Evolutionary conservation across 2,113 vertebrate genomes (phyloP).

Genomic region (Nerophis lumbriciformis): DNA sequence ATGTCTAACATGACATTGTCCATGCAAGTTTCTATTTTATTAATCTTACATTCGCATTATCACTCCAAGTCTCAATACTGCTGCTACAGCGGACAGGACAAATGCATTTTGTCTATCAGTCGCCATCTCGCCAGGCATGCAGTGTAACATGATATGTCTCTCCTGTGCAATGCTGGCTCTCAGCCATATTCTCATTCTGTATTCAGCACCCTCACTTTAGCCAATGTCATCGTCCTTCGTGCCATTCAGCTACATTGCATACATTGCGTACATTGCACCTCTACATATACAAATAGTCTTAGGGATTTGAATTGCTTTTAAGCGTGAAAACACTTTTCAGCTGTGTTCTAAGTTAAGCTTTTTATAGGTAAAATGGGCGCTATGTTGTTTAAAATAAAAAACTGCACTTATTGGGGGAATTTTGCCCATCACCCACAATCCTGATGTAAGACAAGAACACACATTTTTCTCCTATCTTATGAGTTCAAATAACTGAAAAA

Average conservation of each 20-base stretch:
- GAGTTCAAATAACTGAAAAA: too few species aligned
- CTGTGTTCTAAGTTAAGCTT: too few species aligned
- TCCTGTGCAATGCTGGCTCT: constrained; percentile 61
- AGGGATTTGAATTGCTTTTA: too few species aligned
- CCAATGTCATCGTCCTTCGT: constrained; percentile 28
- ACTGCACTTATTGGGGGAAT: too few species aligned
- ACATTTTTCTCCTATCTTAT: too few species aligned
- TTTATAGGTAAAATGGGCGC: neutral
- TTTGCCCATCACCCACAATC: too few species aligned
- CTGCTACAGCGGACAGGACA: constrained; percentile 29
- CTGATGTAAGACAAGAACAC: too few species aligned
- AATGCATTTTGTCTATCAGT: constrained; percentile 50
- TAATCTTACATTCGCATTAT: constrained; percentile 6
- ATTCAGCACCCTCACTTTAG: constrained; percentile 46
- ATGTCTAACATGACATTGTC: constrained; percentile 10
- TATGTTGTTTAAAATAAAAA: neutral
- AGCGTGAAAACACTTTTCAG: too few species aligned
- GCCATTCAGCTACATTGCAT: constrained; percentile 11
- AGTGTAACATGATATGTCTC: constrained; percentile 73
- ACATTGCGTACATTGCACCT: neutral
- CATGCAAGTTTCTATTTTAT: too few species aligned
- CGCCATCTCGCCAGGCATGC: constrained; percentile 65
- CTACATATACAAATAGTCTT: neutral
- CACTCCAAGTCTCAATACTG: constrained; percentile 16
- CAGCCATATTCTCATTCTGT: constrained; percentile 61